Evolutionary conservation across 2,888 invertebrate species (phyloP).

Genomic region (Tridacna gigas): DNA sequence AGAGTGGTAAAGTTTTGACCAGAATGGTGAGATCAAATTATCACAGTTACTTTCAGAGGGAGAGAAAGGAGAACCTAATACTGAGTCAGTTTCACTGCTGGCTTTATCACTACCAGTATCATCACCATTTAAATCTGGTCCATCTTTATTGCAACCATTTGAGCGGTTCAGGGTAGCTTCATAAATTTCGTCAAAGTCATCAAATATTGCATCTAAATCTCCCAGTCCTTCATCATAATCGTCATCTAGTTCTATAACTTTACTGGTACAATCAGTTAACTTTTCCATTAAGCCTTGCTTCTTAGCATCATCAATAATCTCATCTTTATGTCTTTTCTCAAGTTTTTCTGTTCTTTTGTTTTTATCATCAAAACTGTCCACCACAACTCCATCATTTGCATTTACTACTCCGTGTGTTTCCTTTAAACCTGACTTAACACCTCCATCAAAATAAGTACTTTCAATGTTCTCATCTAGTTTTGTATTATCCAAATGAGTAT

Average conservation of each 20-base stretch:
- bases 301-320: neutral
- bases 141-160: neutral
- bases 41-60: slow-evolving; percentile 2
- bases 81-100: slow-evolving; percentile 25
- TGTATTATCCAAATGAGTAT: neutral
- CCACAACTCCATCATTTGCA: neutral
- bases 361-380: neutral
- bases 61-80: slow-evolving; percentile 18
- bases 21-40: slow-evolving; percentile 3
- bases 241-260: slow-evolving; percentile 39
- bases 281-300: neutral
- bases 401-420: neutral
- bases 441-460: neutral
- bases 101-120: slow-evolving; percentile 19
- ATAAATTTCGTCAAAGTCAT: slow-evolving; percentile 62
- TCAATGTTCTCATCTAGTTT: neutral
- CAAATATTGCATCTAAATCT: slow-evolving; percentile 60
- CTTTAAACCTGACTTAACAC: neutral
- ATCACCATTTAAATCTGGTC: neutral
- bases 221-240: slow-evolving; percentile 60
- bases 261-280: neutral
- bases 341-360: neutral
- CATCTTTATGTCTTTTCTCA: neutral
- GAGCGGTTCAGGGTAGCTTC: slow-evolving; percentile 31
- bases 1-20: slow-evolving; percentile 1